phyloP scores from a whole-genome alignment of 2,113 vertebrate species.

The Clupea harengus region DNA sequence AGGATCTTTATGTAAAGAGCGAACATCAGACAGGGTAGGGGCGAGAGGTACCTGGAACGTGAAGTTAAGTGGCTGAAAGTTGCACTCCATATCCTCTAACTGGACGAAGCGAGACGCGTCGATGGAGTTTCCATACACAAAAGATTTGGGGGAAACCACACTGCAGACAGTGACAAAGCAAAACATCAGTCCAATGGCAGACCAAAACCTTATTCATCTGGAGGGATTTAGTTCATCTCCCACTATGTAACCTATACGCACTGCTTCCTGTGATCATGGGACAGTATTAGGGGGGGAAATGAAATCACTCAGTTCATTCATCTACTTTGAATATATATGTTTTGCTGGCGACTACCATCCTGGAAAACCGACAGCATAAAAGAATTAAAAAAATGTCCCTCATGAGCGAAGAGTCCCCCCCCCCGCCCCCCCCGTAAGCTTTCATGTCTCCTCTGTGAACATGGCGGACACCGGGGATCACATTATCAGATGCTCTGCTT shows the following conservation, averaged over 20 bases:
- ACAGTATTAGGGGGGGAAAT: neutral
- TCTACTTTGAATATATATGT: neutral
- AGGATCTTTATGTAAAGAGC: neutral
- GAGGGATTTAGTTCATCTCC: neutral
- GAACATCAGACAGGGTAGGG: neutral
- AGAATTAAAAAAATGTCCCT: neutral
- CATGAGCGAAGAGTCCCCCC: neutral
- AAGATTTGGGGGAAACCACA: conserved; percentile 84
- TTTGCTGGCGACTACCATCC: neutral
- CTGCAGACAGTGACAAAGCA: conserved; percentile 66
- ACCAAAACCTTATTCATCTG: neutral
- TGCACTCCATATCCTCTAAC: conserved; percentile 84
- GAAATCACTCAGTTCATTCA: neutral
- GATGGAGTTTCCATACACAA: conserved; percentile 90
- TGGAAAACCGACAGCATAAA: neutral
- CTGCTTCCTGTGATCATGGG: neutral
- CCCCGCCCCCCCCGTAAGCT: neutral
- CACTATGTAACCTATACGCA: too few relatives aligned
- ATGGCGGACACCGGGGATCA: neutral
- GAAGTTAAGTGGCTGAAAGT: conserved; percentile 92
- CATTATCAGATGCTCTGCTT: conserved; percentile 25
- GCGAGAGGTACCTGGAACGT: conserved; percentile 87
- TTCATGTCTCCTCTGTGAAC: conserved; percentile 9
- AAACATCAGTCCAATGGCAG: neutral
- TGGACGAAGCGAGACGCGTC: conserved; percentile 81